Conservation (phyloP, 2,888 invertebrate species). For the Cactoblastis cactorum region DNA sequence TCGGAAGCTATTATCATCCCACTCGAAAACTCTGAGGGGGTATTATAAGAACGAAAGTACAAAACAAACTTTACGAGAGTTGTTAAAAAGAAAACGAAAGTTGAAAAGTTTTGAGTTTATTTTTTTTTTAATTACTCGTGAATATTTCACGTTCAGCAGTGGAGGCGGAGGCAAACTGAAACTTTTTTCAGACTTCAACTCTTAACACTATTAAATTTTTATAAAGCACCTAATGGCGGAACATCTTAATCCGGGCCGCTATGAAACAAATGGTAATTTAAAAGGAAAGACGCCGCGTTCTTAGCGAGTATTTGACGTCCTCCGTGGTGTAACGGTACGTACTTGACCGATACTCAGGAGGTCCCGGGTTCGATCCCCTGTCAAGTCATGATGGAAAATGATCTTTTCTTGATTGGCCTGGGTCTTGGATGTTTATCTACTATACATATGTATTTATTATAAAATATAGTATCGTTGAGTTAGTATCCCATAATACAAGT, state of each 20-base stretch:
- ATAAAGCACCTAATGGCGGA: neutral
- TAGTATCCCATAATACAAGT: too few relatives aligned
- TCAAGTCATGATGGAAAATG: too few relatives aligned
- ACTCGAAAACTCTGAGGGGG: neutral
- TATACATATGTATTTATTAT: too few relatives aligned
- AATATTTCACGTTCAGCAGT: conserved; percentile 1
- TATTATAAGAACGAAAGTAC: neutral
- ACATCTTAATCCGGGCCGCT: neutral
- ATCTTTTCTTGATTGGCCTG: too few relatives aligned
- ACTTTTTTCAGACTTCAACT: neutral
- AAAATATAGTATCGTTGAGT: too few relatives aligned
- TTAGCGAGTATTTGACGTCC: too few relatives aligned
- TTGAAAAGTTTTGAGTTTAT: neutral
- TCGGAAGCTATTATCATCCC: neutral
- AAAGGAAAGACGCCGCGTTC: neutral
- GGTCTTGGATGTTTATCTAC: too few relatives aligned
- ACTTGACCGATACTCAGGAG: too few relatives aligned
- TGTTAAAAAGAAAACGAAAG: conserved; percentile 1
- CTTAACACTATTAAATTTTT: conserved; percentile 2
- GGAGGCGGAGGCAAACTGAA: neutral
- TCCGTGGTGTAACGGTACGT: too few relatives aligned
- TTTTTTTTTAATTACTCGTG: conserved; percentile 4
- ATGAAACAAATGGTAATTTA: neutral
- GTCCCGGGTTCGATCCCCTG: too few relatives aligned
- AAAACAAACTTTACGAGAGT: neutral